Conservation (phyloP, 2,113 vertebrate species). For the Willisornis vidua region DNA sequence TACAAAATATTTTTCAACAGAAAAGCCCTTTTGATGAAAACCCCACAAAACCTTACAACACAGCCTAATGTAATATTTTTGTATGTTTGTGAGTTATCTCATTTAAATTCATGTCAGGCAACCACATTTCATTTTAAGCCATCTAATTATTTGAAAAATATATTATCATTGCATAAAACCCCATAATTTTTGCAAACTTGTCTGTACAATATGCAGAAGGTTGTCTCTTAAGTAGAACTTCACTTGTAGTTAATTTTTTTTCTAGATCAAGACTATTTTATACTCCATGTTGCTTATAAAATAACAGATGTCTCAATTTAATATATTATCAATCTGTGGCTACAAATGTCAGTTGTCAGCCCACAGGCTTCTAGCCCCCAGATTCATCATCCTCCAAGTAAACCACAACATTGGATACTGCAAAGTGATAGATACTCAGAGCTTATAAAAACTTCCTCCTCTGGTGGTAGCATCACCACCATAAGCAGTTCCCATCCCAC, state of each 20-base stretch:
- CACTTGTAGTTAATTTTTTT: background rate
- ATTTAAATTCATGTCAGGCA: background rate
- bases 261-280: background rate
- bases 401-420: slow-evolving; percentile 15
- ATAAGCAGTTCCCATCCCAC: background rate
- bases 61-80: background rate
- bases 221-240: background rate
- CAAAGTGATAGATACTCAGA: background rate
- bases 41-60: background rate
- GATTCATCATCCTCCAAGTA: background rate
- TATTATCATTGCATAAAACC: background rate
- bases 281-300: background rate
- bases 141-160: background rate
- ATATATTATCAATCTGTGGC: background rate
- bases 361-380: background rate
- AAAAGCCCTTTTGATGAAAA: background rate
- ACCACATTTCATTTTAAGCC: background rate
- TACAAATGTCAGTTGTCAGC: background rate
- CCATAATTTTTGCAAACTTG: background rate
- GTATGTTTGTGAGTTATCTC: background rate
- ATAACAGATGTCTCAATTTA: slow-evolving; percentile 19
- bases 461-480: background rate
- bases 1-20: background rate
- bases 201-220: background rate
- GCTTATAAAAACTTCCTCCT: background rate